Conservation (phyloP, 2,888 invertebrate species). For the Phasia obesa region DNA sequence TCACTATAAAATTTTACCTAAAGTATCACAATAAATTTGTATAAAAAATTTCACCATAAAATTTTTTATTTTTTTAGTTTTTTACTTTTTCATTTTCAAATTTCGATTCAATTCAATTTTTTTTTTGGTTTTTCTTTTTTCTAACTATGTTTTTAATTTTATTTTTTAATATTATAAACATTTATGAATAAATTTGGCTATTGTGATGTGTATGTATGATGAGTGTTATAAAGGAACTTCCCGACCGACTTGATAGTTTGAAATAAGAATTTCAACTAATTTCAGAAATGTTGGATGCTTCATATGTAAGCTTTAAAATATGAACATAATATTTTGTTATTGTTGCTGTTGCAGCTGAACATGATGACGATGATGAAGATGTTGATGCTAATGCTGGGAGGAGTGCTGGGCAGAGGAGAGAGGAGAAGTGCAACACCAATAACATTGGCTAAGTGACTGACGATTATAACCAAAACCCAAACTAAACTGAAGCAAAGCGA, state of each 20-base stretch:
- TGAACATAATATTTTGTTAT: constrained; percentile 70
- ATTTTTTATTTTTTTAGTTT: too few relatives aligned
- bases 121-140: too few relatives aligned
- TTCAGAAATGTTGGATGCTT: constrained; percentile 73
- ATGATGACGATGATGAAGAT: constrained; percentile 4
- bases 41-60: too few relatives aligned
- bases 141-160: not conserved
- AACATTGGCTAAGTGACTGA: constrained; percentile 61
- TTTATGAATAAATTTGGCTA: not conserved
- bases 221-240: constrained; percentile 18
- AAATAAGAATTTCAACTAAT: constrained; percentile 80
- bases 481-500: constrained; percentile 23
- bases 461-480: constrained; percentile 73
- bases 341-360: constrained; percentile 38
- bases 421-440: constrained; percentile 37
- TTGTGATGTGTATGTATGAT: not conserved
- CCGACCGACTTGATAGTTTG: constrained; percentile 77
- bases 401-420: not conserved
- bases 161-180: not conserved
- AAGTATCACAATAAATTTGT: too few relatives aligned
- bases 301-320: constrained; percentile 70
- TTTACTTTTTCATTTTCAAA: too few relatives aligned
- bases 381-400: constrained; percentile 15
- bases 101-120: too few relatives aligned
- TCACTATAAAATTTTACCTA: too few relatives aligned